phyloP scores from a whole-genome alignment of 2,113 vertebrate species.

The Pan troglodytes region NHGRI_mPanTro3-v2.1_pri NC_072415.2:62102001-62102500 shows the following conservation, averaged over 20 bases:
- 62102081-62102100: not conserved
- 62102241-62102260: not conserved
- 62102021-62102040: not conserved
- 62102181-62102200: not conserved
- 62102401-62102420: not conserved
- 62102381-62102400: not conserved
- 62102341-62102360: not conserved
- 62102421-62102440: not conserved
- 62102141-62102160: not conserved
- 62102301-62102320: not conserved
- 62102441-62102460: not conserved
- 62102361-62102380: not conserved
- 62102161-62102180: not conserved
- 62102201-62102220: not conserved
- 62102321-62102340: not conserved
- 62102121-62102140: not conserved
- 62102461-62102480: not conserved
- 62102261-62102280: not conserved
- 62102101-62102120: not conserved
- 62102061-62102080: not conserved
- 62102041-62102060: not conserved
- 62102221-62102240: not conserved
- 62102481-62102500: not conserved
- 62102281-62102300: not conserved
- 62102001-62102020: not conserved